Conservation (phyloP, 2,113 vertebrate species). For the Lichenostomus cassidix region DNA sequence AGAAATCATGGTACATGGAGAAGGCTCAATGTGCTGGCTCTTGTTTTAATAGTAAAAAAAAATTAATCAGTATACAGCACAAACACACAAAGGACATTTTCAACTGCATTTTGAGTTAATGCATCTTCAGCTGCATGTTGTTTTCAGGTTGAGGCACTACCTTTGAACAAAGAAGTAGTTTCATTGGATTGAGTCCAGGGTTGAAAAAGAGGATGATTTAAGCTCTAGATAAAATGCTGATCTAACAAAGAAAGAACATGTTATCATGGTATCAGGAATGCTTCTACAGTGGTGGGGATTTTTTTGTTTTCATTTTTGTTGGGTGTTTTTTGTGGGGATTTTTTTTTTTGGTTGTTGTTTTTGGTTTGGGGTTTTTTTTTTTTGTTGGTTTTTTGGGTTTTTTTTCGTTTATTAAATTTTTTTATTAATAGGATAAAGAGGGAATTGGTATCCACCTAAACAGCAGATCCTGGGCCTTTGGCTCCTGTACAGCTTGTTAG, state of each 20-base stretch:
- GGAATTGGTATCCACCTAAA: neutral
- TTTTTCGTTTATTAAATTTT: neutral
- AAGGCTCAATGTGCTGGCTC: neutral
- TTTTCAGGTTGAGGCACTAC: neutral
- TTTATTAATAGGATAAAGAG: neutral
- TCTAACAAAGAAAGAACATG: neutral
- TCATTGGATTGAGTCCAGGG: neutral
- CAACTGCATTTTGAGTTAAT: neutral
- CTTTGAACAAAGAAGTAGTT: constrained; percentile 13
- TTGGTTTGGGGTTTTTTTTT: no score
- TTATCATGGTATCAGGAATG: neutral
- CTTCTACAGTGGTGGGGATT: neutral
- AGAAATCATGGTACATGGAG: neutral
- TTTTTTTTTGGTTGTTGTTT: no score
- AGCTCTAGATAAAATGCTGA: neutral
- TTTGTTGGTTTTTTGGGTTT: no score
- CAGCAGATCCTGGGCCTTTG: neutral
- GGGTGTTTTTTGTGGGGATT: no score
- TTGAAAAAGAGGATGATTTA: constrained; percentile 4
- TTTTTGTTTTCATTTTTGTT: neutral
- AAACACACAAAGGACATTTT: neutral
- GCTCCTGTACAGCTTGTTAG: neutral
- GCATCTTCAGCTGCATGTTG: neutral
- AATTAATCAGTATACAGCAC: neutral
- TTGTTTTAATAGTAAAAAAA: neutral